Conservation (phyloP, 2,113 vertebrate species). For the Leucopsar rothschildi region DNA sequence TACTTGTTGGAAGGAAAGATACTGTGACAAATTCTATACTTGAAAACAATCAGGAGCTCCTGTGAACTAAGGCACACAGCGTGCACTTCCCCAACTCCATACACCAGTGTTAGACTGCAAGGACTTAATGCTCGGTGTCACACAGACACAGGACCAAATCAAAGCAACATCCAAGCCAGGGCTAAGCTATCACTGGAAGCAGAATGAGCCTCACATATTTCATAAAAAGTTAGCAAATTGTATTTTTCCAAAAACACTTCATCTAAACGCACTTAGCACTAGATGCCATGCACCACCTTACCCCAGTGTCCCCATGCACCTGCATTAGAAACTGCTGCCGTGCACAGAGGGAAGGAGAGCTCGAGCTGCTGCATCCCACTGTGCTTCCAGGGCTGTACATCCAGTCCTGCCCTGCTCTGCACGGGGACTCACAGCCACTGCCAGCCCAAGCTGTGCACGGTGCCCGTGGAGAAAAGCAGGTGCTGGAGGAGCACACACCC, state of each 20-base stretch:
- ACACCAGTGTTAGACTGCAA: background rate
- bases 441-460: accelerated
- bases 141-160: background rate
- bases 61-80: background rate
- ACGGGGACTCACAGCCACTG: background rate
- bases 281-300: background rate
- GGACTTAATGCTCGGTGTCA: background rate
- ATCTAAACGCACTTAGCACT: background rate
- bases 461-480: background rate
- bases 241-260: background rate
- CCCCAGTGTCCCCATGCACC: background rate
- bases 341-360: background rate
- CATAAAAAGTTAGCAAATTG: background rate
- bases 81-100: background rate
- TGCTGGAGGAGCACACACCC: background rate
- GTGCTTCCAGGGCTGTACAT: background rate
- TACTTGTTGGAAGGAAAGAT: background rate
- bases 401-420: background rate
- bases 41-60: background rate
- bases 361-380: background rate
- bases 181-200: background rate
- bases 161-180: background rate
- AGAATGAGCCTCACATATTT: background rate
- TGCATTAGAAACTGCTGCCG: background rate
- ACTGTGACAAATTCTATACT: background rate